Conservation (phyloP, 2,888 invertebrate genomes). For the Choristoneura rosaceana region DNA sequence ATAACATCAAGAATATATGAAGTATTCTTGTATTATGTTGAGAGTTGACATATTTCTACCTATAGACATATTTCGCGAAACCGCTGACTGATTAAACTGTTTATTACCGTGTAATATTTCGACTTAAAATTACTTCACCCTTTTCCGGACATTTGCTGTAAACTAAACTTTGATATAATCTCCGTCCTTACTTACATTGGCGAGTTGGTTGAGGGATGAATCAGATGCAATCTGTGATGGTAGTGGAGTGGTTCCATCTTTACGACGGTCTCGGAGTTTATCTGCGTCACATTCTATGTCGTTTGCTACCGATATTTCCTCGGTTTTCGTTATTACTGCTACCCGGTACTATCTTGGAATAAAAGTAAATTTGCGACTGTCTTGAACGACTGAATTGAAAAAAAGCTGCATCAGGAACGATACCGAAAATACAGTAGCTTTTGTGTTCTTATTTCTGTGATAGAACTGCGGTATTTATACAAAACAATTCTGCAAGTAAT, state of each 20-base stretch:
- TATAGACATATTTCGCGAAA: neutral
- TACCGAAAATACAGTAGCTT: slow-evolving; percentile 9
- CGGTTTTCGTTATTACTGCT: slow-evolving; percentile 2
- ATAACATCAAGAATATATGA: too few relatives aligned
- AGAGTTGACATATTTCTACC: too few relatives aligned
- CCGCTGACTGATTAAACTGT: neutral
- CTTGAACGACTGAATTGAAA: slow-evolving; percentile 29
- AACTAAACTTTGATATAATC: neutral
- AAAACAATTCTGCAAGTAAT: neutral
- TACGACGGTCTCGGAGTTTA: slow-evolving; percentile 5
- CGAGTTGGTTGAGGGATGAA: slow-evolving; percentile 11
- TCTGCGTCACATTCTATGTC: slow-evolving; percentile 11
- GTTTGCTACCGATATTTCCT: slow-evolving; percentile 10
- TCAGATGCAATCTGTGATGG: slow-evolving; percentile 11
- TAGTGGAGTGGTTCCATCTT: slow-evolving; percentile 6
- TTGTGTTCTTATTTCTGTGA: neutral
- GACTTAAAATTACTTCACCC: neutral
- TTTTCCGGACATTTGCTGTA: neutral
- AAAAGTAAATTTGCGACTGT: slow-evolving; percentile 3
- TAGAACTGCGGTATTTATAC: neutral
- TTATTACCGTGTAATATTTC: neutral
- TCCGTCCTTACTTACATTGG: neutral
- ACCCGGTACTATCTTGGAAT: slow-evolving; percentile 1
- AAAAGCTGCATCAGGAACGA: neutral
- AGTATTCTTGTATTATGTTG: too few relatives aligned